A percentile compares a stretch with the other conserved stretches of the same genome.
Evolutionary conservation across 2,888 invertebrate species (phyloP).

Genomic region (Drosophila suboccidentalis): DNA sequence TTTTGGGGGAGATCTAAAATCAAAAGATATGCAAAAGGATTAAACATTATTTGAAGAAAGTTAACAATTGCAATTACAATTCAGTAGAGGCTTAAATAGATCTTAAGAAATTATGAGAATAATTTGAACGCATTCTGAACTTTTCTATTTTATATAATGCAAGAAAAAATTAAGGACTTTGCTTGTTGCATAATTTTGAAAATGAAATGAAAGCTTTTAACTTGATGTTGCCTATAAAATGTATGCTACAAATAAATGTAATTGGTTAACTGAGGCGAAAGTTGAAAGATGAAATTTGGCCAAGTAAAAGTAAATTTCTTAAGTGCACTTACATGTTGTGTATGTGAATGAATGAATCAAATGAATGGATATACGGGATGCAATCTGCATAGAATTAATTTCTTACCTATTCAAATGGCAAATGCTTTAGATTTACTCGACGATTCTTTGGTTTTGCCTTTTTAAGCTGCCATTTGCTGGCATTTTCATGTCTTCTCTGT

Average conservation of each 20-base stretch:
- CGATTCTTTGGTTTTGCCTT: conserved; percentile 4
- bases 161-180: background rate
- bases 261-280: background rate
- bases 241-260: background rate
- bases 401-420: conserved; percentile 16
- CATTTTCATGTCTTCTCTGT: conserved; percentile 9
- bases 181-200: background rate
- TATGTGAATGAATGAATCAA: conserved; percentile 2
- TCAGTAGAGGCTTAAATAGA: background rate
- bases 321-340: background rate
- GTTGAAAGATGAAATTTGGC: background rate
- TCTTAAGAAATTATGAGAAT: background rate
- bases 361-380: conserved; percentile 7
- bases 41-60: too few species aligned
- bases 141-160: background rate
- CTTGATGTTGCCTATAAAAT: background rate
- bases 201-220: background rate
- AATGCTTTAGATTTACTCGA: conserved; percentile 16
- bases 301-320: conserved; percentile 1
- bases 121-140: background rate
- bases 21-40: background rate
- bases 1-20: background rate
- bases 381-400: conserved; percentile 18
- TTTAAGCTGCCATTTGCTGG: conserved; percentile 32
- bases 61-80: too few species aligned